A percentile compares a stretch with the other conserved stretches of the same genome.
Evolutionary conservation across 53 echinoderm and acorn worm species (phyloP).

Genomic region (Paelopatides confundens): DNA sequence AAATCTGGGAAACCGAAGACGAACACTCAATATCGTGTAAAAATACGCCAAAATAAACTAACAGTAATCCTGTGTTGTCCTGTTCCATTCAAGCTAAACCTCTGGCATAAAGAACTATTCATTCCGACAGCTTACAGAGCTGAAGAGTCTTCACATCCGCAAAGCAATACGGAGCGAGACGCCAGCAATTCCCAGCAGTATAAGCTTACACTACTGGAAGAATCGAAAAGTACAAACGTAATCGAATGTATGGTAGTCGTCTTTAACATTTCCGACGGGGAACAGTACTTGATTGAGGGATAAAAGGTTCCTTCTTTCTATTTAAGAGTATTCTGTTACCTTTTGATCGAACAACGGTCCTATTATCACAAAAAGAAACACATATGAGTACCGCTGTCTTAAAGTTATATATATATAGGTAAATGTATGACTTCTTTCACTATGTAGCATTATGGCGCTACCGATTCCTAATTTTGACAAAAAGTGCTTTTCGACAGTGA

Average conservation of each 20-base stretch:
- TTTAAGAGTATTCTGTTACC: constrained; percentile 11
- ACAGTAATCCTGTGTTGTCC: constrained; percentile 37
- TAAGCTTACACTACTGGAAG: constrained; percentile 9
- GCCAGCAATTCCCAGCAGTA: constrained; percentile 28
- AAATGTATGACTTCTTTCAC: too few species aligned
- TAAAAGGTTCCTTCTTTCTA: constrained; percentile 14
- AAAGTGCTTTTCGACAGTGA: too few species aligned
- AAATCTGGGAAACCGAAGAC: constrained; percentile 33
- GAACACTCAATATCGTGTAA: constrained; percentile 43
- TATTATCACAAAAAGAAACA: not conserved
- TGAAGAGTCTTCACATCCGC: constrained; percentile 3
- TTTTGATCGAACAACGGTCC: constrained; percentile 32
- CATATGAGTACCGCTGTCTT: not conserved
- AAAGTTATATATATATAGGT: not conserved
- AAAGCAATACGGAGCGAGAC: constrained; percentile 9
- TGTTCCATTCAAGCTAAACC: constrained; percentile 15
- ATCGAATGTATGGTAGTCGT: constrained; percentile 16
- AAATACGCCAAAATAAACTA: constrained; percentile 45
- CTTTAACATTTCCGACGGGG: constrained; percentile 34
- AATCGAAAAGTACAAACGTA: constrained; percentile 5
- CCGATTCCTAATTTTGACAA: too few species aligned
- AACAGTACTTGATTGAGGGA: constrained; percentile 36
- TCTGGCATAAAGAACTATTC: not conserved
- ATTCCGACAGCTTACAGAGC: not conserved
- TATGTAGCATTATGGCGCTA: too few species aligned